Base-by-base conservation (phyloP, 2,888 invertebrate genomes). In the Arge pagana region DNA sequence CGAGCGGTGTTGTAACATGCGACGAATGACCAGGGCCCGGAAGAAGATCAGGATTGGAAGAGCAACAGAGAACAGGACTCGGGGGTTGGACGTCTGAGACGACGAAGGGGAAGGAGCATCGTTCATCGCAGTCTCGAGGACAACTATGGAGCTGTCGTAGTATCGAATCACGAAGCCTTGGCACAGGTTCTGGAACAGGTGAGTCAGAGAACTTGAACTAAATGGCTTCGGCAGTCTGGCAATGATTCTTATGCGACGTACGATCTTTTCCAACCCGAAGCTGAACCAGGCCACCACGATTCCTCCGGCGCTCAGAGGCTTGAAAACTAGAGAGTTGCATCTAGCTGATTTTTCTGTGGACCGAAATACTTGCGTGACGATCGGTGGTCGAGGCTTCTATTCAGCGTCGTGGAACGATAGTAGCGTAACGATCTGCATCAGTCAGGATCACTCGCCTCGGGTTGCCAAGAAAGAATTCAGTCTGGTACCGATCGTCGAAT, bases 181-280 rank as follows among this genome's bases (percentile, higher is more conserved):
- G 90, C 92, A 45, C 92, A 93, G 78, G 88, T 93, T 66, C 81
- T 93, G 58, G 92, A 93, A 78, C 91, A 93, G 83, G 93, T 93
- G 77, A 71, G 50, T 48, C n/a, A n/a, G n/a, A n/a, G n/a, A n/a
- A n/a, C n/a, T n/a, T n/a, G n/a, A n/a, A n/a, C 7, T 41, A 2
- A 11, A 23, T 23, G 4, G 11, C 4, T 6, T 33, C 13, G 13
- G 11, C 11, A 6, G 11, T 13, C 7, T n/a, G 1, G n/a, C 8
- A 21, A 3, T 37, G 11, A 3, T 21, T 13, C 21, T 21, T 8
- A 28, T 10, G 18, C 16, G 16, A 8, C 13, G 15, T 40, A 5
- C 8, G 8, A 11, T 40, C 23, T 13, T 11, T 13, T 10, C 40
- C 19, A 40, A 18, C 21, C 21, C 18, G 16, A 19, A 86, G 85